Percentiles rank a stretch among this genome's conserved stretches.
Evolutionary conservation across 2,113 vertebrate species (phyloP).

Genomic region (Cnemophilus loriae): DNA sequence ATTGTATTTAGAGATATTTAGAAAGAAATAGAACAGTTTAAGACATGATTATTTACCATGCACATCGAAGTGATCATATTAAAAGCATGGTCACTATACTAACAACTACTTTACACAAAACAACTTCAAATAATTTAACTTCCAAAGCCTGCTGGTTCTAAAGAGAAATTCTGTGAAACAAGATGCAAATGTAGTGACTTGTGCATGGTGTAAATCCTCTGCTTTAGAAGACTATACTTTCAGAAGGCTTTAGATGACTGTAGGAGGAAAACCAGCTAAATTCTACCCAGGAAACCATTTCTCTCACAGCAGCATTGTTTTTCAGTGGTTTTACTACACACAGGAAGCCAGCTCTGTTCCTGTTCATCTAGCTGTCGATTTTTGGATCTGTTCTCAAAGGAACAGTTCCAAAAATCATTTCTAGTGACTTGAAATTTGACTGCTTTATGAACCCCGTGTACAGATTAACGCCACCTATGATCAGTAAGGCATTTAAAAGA

Average conservation of each 20-base stretch:
- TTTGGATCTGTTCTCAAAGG: neutral
- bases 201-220: neutral
- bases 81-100: neutral
- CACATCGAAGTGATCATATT: neutral
- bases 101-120: neutral
- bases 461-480: neutral
- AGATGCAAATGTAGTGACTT: neutral
- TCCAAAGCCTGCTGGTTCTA: neutral
- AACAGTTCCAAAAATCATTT: neutral
- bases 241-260: neutral
- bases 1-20: neutral
- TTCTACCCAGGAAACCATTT: conserved; percentile 32
- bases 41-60: neutral
- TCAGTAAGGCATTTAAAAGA: neutral
- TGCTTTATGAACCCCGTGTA: accelerated
- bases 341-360: conserved; percentile 11
- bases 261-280: neutral
- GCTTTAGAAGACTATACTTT: neutral
- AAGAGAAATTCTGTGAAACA: neutral
- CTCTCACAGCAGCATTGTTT: neutral
- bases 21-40: neutral
- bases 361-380: neutral
- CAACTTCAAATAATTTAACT: neutral
- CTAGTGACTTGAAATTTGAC: neutral
- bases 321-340: conserved; percentile 10